These are phyloP conservation scores for Allygus modestus DNA, from an alignment of 2,888 invertebrate species.

Conservation along the genomic window DNA sequence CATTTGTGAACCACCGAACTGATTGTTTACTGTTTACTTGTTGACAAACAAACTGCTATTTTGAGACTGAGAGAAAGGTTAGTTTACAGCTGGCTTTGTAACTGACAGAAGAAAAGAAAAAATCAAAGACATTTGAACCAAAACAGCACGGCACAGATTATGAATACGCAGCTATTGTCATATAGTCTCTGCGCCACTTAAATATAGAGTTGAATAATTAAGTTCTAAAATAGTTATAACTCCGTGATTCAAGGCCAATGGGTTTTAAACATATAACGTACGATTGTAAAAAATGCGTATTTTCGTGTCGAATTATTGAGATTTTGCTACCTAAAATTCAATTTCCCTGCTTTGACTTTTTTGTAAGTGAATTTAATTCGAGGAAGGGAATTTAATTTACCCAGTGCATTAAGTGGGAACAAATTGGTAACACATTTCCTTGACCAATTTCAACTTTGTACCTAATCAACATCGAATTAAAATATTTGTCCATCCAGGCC, in stretches of 20 bases:
- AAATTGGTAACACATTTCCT: no score
- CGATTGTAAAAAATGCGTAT: no score
- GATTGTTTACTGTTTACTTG: conserved; percentile 18
- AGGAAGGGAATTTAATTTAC: no score
- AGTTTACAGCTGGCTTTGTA: conserved; percentile 12
- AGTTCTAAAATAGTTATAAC: conserved; percentile 14
- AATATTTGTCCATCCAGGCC: no score
- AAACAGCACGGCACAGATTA: conserved; percentile 13
- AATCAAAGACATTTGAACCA: background rate
- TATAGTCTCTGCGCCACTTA: conserved; percentile 8
- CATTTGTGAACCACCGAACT: conserved; percentile 18
- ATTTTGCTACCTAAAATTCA: no score
- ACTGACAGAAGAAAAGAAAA: conserved; percentile 9
- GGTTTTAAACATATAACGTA: no score
- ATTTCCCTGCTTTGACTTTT: no score
- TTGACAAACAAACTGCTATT: background rate
- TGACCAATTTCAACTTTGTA: no score
- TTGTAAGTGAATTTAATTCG: no score
- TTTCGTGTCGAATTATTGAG: no score
- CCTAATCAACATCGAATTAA: no score
- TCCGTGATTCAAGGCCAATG: conserved; percentile 14
- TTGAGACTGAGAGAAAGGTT: background rate
- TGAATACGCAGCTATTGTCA: conserved; percentile 11
- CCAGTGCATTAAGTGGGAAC: no score
- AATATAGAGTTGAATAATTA: background rate